Percentiles rank a stretch among this genome's conserved stretches.
phyloP scores from a whole-genome alignment of 2,113 vertebrate genomes.

The Pampusana beccarii region DNA sequence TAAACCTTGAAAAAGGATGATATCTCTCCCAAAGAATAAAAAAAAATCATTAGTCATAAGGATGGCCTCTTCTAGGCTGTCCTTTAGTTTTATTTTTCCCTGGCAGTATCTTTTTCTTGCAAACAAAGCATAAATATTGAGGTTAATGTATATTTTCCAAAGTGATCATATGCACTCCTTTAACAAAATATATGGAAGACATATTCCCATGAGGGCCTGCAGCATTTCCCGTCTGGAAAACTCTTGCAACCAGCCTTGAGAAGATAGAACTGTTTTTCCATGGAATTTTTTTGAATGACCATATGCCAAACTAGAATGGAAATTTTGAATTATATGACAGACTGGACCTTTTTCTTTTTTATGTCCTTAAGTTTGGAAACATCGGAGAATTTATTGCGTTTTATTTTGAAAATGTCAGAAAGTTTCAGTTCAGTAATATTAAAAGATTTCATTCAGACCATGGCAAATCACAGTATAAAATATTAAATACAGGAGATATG shows the following conservation, averaged over 20 bases:
- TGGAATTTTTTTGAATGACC: neutral
- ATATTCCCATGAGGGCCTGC: neutral
- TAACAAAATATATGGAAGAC: neutral
- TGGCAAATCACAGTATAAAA: slow-evolving; percentile 33
- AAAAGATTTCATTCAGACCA: slow-evolving; percentile 27
- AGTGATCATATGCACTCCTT: neutral
- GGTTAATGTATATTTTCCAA: neutral
- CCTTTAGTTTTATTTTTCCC: neutral
- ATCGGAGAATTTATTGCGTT: neutral
- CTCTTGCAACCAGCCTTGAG: neutral
- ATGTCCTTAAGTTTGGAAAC: neutral
- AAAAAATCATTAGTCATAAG: neutral
- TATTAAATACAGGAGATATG: slow-evolving; percentile 29
- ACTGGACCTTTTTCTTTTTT: neutral
- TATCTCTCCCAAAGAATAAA: neutral
- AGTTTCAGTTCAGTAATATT: neutral
- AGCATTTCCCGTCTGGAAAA: slow-evolving; percentile 46
- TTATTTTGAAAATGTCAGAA: slow-evolving; percentile 15
- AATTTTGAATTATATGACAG: slow-evolving; percentile 1
- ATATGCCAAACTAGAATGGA: neutral
- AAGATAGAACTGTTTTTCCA: neutral
- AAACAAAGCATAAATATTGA: neutral
- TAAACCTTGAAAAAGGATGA: neutral
- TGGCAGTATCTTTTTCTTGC: neutral
- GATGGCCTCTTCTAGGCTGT: neutral